These are phyloP conservation scores for Tolypeutes matacus DNA, from an alignment of 2,797 vertebrate genomes.

Conservation along the genomic window DNA sequence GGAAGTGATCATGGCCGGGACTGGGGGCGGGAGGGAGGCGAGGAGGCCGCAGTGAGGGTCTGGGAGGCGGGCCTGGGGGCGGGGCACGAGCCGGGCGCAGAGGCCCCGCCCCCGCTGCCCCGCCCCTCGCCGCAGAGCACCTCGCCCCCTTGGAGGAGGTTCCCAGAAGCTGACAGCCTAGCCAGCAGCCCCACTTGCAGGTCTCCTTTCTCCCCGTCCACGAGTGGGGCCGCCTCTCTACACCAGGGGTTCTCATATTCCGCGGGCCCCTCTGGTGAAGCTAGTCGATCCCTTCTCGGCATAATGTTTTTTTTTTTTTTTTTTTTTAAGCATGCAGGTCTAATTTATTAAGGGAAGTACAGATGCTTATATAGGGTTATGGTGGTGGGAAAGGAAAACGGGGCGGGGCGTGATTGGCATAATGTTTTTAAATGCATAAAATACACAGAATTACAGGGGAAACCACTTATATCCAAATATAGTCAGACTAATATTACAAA, in stretches of 20 bases:
- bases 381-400: no score
- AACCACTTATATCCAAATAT: constrained; percentile 16
- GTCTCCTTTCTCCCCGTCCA: background rate
- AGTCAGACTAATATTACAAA: constrained; percentile 3
- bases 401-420: no score
- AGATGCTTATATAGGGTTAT: no score
- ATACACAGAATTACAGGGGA: background rate
- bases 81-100: accelerated
- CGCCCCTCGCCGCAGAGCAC: background rate
- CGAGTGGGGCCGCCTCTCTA: background rate
- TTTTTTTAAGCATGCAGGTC: no score
- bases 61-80: background rate
- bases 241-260: background rate
- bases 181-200: background rate
- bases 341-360: no score
- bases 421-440: background rate
- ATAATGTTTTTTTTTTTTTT: no score
- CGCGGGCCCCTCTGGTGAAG: background rate
- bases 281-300: no score
- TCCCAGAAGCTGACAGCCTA: constrained; percentile 62
- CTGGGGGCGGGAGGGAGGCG: constrained; percentile 74
- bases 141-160: background rate
- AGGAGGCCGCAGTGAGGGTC: background rate
- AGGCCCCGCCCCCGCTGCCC: background rate
- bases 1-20: constrained; percentile 98